These are phyloP conservation scores for Tetramorium simillimum DNA, from an alignment of 1,140 invertebrate species.

Conservation along the genomic window DNA sequence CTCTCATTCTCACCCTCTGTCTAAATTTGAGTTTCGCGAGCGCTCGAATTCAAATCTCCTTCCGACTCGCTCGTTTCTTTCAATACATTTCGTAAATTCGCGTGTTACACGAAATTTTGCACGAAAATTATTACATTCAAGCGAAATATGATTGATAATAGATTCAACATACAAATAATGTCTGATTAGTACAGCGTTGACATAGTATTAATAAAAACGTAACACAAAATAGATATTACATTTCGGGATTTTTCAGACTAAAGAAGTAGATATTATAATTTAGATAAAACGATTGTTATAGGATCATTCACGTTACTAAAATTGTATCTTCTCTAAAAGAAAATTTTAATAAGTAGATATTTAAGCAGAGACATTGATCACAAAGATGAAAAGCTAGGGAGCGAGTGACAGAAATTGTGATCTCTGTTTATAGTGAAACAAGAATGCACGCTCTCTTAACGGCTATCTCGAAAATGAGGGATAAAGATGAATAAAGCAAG, in stretches of 20 bases:
- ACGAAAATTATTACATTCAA: neutral
- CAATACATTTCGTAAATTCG: conserved; percentile 5
- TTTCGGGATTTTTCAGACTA: neutral
- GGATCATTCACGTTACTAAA: neutral
- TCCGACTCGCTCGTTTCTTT: neutral
- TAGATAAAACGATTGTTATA: neutral
- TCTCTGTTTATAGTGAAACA: neutral
- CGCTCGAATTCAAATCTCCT: conserved; percentile 22
- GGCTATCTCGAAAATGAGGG: neutral
- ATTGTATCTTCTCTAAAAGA: neutral
- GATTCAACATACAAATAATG: neutral
- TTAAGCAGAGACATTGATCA: neutral
- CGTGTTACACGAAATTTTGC: too few species aligned
- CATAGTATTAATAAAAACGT: neutral
- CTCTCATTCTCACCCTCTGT: conserved; percentile 17
- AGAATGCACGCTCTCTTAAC: neutral
- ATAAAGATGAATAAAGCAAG: conserved; percentile 9
- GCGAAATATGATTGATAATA: neutral
- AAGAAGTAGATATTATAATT: neutral
- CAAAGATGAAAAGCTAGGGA: neutral
- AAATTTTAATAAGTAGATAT: conserved; percentile 14
- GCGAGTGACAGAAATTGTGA: neutral
- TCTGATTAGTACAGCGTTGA: neutral
- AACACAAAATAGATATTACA: neutral
- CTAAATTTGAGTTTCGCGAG: conserved; percentile 51